Evolutionary conservation across 2,113 vertebrate species (phyloP), one percentile per base, ranked within the genome.

Genomic region (Lipophrys pholis): DNA sequence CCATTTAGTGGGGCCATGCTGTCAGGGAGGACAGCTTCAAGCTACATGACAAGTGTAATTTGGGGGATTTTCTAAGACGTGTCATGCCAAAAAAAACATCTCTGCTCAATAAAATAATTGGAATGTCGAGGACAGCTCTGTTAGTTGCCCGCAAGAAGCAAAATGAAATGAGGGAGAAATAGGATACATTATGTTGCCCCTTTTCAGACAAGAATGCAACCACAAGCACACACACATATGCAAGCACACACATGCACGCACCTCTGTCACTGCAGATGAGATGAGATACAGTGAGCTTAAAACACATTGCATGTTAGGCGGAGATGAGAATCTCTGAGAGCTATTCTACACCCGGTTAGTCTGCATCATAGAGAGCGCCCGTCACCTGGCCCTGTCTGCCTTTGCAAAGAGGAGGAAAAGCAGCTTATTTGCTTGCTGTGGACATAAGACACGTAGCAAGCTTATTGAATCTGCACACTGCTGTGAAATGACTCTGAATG

Each of bases 41-140:
- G 70, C 77, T 74, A 79, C 81, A 90, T 92, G 91, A 93, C 88
- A 92, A 84, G 89, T 75, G 82, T 93, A 94, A 94, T 94, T 93
- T 93, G 85, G 90, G 91, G 93, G 92, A 93, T 93, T 94, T 93
- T 93, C 91, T 88, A 69, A 50, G 36, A 85, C 59, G 88, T 70
- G 70, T 91, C 92, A 88, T 80, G 91, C 91, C 92, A 93, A 93
- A 89, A 77, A 91, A 94, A 91, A 92, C 91, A 93, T 89, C 79
- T 76, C 79, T 60, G 74, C 82, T 88, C 88, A 84, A 93, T 93
- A 88, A 93, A 93, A 92, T 90, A 90, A 91, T 84, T 92, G 87
- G 88, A 93, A 91, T 83, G 90, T 87, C 49, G 79, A 86, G 87
- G 85, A 72, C 86, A 81, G 72, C 72, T 61, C 73, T 82, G 80